These are phyloP conservation scores for Toxotes chatareus DNA, from an alignment of 2,113 vertebrate genomes.

Conservation along the genomic window DNA sequence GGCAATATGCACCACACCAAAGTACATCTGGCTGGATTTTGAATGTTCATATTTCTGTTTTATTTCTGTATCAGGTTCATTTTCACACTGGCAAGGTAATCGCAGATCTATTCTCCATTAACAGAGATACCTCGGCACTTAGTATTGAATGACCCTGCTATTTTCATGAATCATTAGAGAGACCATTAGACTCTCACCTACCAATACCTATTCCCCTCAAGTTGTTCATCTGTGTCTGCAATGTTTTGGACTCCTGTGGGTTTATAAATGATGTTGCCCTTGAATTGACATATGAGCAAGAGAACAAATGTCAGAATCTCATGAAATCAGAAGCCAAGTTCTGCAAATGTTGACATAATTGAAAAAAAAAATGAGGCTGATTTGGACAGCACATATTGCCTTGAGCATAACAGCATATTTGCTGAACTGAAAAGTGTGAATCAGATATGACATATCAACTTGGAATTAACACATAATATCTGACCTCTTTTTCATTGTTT, in stretches of 20 bases:
- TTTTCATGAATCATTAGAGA: constrained; percentile 42
- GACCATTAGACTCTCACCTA: constrained; percentile 22
- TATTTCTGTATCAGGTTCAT: constrained; percentile 14
- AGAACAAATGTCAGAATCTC: constrained; percentile 29
- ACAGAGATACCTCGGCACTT: constrained; percentile 30
- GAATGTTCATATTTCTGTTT: constrained; percentile 10
- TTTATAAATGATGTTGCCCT: constrained; percentile 3
- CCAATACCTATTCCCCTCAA: constrained; percentile 12
- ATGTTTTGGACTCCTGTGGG: background rate
- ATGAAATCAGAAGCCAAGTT: constrained; percentile 5
- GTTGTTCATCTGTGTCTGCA: constrained; percentile 14
- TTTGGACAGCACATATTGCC: background rate
- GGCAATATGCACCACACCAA: constrained; percentile 11
- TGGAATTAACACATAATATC: constrained; percentile 37
- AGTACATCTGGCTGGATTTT: constrained; percentile 8
- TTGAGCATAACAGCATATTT: constrained; percentile 25
- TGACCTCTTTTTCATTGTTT: constrained; percentile 53
- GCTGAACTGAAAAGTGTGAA: constrained; percentile 16
- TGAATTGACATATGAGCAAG: background rate
- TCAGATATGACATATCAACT: constrained; percentile 23
- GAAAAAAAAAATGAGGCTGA: background rate
- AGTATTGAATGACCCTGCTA: constrained; percentile 19
- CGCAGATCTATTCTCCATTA: constrained; percentile 20
- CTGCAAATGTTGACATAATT: constrained; percentile 12
- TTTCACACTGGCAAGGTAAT: background rate